phyloP scores from a whole-genome alignment of 2,797 vertebrate species.

The Ceryle rudis region DNA sequence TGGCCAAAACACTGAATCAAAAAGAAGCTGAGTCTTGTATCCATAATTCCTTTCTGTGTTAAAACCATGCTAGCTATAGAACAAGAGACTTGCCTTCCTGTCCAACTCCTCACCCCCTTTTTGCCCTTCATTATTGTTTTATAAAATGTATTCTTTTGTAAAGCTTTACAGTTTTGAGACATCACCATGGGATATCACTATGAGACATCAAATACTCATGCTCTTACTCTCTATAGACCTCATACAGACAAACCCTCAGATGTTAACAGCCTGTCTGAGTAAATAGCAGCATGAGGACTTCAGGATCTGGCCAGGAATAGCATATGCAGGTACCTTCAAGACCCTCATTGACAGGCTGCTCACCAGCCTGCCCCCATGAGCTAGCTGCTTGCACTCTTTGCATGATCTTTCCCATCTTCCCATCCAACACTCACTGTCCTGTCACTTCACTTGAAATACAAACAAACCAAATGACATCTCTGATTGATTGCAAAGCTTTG shows the following conservation, averaged over 20 bases:
- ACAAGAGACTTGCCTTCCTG: background rate
- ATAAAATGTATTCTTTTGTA: background rate
- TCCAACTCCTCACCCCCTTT: accelerated
- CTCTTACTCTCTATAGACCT: background rate
- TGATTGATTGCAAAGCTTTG: background rate
- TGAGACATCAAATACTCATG: background rate
- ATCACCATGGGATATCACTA: too few relatives aligned
- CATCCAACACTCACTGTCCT: background rate
- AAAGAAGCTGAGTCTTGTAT: background rate
- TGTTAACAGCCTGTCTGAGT: background rate
- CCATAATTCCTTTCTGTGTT: accelerated
- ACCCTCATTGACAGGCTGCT: accelerated
- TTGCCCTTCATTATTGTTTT: background rate
- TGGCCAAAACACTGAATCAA: background rate
- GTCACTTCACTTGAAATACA: background rate
- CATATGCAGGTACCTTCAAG: background rate
- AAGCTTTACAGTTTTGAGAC: background rate
- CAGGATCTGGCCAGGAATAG: background rate
- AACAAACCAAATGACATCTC: background rate
- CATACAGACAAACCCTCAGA: background rate
- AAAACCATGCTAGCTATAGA: background rate
- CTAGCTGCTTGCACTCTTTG: background rate
- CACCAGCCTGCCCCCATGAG: background rate
- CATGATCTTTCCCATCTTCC: background rate
- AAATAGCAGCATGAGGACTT: accelerated